phyloP scores from a whole-genome alignment of 2,797 vertebrate genomes.

The Dermochelys coriacea region DNA sequence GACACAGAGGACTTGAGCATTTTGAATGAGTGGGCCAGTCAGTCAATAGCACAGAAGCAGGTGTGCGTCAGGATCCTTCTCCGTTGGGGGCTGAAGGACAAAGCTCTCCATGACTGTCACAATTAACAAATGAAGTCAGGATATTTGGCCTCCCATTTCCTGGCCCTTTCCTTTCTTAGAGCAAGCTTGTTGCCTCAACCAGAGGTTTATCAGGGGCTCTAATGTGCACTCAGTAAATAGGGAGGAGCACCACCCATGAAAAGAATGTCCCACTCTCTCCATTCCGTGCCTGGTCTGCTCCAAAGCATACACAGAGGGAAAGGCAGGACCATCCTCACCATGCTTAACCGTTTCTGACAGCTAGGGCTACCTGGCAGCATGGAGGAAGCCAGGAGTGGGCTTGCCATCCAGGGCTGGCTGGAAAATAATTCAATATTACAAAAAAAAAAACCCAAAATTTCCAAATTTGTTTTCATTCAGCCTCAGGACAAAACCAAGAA shows the following conservation, averaged over 20 bases:
- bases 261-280: not conserved
- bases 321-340: not conserved
- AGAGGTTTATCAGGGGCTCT: not conserved
- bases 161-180: not conserved
- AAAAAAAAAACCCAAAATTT: not conserved
- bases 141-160: not conserved
- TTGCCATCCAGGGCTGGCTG: not conserved
- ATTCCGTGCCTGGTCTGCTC: not conserved
- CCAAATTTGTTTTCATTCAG: not conserved
- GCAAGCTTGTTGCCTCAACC: not conserved
- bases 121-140: not conserved
- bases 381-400: not conserved
- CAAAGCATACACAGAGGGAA: not conserved
- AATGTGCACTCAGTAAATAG: not conserved
- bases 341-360: not conserved
- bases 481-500: not conserved
- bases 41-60: not conserved
- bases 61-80: accelerated
- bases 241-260: not conserved
- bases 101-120: not conserved
- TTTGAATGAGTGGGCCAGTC: not conserved
- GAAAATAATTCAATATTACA: not conserved
- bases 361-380: not conserved
- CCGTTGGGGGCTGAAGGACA: not conserved
- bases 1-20: not conserved